Base-by-base conservation (phyloP, 2,888 invertebrate genomes). In the Microplitis manilae region DNA sequence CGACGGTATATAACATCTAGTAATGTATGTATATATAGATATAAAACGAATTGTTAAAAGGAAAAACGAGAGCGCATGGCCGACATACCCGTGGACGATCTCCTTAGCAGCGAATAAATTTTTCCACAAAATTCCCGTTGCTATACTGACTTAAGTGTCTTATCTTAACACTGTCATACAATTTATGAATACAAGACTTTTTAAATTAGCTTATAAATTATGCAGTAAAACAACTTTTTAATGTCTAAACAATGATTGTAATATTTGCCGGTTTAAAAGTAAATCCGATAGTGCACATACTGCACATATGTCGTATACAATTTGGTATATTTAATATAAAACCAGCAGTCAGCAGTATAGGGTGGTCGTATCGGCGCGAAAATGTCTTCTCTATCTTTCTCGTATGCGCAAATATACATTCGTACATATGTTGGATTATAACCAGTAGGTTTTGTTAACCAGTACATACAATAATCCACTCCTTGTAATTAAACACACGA, bases 61-160 rank as follows among this genome's bases (percentile, higher is more conserved):
- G 4, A 41, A 17, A 59, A 20, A 50, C 41, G 70, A 70, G 20
- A 70, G 70, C 70, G 70, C 70, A 70, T 70, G 70, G 70, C 30
- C 71, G 62, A 39, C 71, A 71, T 71, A 71, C 71, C 41, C 71
- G 71, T 71, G 38, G 61, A 71, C 60, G 59, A 61, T 61, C 39
- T 71, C 17, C 39, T 71, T 72, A 40, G 62, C 62, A 64, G n/a
- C n/a, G 9, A 9, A 50, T 30, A 39, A 60, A 73, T 30, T 67
- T 38, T 50, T 13, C 50, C 50, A 67, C 7, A 15, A 30, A 67
- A 73, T 50, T 41, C 30, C 30, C 9, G 60, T 41, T 41, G 60
- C 50, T 50, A 73, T 73, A 15, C 17, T 73, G 67, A 73, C 67
- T 73, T 65, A 67, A 73, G 38, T 50, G 13, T 13, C n/a, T 6